These are phyloP conservation scores for Muntiacus muntjak DNA, from an alignment of 2,113 vertebrate species.

Conservation along the genomic window DNA sequence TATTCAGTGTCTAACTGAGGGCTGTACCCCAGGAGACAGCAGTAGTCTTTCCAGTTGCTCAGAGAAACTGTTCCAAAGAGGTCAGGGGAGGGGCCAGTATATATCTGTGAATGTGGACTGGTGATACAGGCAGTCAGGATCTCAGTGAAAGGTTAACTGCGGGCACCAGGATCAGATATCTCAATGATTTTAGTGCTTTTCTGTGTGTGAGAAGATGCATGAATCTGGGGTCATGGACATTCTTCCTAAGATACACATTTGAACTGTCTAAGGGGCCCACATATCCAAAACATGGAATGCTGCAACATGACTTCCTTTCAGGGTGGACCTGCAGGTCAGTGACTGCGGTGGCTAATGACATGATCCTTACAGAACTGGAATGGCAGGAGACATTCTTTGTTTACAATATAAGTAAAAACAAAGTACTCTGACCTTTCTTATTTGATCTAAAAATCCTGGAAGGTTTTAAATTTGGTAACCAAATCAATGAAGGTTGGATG, in stretches of 20 bases:
- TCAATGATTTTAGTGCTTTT: background rate
- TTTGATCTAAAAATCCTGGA: background rate
- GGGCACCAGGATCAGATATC: background rate
- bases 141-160: background rate
- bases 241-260: background rate
- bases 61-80: background rate
- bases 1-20: background rate
- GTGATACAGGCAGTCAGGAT: background rate
- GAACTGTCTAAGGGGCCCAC: background rate
- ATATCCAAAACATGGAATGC: background rate
- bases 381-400: background rate
- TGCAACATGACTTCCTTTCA: background rate
- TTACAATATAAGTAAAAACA: background rate
- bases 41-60: background rate
- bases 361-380: background rate
- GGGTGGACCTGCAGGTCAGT: background rate
- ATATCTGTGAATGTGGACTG: background rate
- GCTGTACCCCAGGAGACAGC: background rate
- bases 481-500: background rate
- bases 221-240: background rate
- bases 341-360: background rate
- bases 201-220: background rate
- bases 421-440: background rate
- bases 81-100: background rate
- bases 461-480: background rate